phyloP scores from a whole-genome alignment of 92 coral and sea anemone genomes.

The Phenganax subtilis region DNA sequence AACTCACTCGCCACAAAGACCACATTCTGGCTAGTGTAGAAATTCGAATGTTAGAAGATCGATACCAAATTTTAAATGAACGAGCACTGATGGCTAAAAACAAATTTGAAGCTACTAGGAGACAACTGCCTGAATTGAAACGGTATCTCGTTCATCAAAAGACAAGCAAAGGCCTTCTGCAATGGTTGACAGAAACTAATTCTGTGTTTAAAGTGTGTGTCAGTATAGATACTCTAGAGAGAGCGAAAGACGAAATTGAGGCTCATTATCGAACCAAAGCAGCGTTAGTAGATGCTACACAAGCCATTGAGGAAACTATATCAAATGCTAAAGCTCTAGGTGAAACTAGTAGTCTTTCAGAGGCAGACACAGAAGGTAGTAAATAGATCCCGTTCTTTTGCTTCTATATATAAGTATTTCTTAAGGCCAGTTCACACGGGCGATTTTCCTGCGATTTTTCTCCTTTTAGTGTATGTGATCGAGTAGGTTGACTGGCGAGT shows the following conservation, averaged over 20 bases:
- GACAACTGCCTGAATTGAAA: constrained; percentile 66
- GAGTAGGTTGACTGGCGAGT: no score
- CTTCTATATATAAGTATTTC: no score
- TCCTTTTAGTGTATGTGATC: no score
- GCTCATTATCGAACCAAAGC: constrained; percentile 52
- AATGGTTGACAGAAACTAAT: constrained; percentile 69
- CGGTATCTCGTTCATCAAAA: constrained; percentile 68
- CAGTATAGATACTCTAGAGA: constrained; percentile 71
- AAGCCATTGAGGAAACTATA: neutral
- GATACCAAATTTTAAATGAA: neutral
- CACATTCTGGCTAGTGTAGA: neutral
- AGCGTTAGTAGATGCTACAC: neutral
- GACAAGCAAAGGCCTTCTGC: constrained; percentile 66
- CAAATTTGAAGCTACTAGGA: constrained; percentile 42
- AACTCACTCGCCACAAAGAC: neutral
- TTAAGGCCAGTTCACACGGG: no score
- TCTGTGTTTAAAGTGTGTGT: constrained; percentile 71
- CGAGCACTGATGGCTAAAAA: neutral
- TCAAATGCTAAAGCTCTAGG: neutral
- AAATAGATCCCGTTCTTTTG: neutral
- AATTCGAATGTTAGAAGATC: constrained; percentile 7
- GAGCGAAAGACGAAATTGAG: constrained; percentile 68
- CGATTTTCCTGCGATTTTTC: no score
- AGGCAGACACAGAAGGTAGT: constrained; percentile 57
- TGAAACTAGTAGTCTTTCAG: constrained; percentile 53